Evolutionary conservation across 2,113 vertebrate species (phyloP).

Genomic region (Casuarius casuarius): DNA sequence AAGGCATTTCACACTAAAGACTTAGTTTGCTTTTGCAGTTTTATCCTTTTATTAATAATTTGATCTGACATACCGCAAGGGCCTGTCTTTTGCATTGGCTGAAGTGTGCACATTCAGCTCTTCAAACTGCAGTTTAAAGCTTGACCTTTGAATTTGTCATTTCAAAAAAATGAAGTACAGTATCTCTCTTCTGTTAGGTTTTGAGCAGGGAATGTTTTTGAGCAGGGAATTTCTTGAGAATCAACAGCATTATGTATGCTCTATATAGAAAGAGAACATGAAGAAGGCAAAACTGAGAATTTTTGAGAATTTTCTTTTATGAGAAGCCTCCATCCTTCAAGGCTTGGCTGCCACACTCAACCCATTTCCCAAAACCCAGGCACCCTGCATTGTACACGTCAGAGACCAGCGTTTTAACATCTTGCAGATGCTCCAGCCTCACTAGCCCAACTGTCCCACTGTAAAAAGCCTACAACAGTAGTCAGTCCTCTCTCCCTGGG

Average conservation of each 20-base stretch:
- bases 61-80: neutral
- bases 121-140: neutral
- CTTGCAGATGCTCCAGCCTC: rapidly evolving
- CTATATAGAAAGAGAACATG: neutral
- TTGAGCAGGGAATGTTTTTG: neutral
- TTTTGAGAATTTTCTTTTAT: neutral
- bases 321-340: neutral
- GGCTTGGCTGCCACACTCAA: neutral
- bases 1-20: neutral
- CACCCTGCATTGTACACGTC: rapidly evolving
- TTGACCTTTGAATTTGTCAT: neutral
- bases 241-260: neutral
- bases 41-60: neutral
- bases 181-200: neutral
- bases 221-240: neutral
- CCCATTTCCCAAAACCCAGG: neutral
- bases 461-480: neutral
- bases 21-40: neutral
- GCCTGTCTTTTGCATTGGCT: neutral
- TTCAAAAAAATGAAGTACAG: neutral
- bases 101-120: neutral
- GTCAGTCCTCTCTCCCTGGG: neutral
- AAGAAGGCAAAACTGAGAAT: neutral
- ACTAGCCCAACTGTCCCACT: neutral
- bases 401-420: neutral